These are phyloP conservation scores for Stenodema calcarata DNA, from an alignment of 2,888 invertebrate genomes.

Conservation along the genomic window DNA sequence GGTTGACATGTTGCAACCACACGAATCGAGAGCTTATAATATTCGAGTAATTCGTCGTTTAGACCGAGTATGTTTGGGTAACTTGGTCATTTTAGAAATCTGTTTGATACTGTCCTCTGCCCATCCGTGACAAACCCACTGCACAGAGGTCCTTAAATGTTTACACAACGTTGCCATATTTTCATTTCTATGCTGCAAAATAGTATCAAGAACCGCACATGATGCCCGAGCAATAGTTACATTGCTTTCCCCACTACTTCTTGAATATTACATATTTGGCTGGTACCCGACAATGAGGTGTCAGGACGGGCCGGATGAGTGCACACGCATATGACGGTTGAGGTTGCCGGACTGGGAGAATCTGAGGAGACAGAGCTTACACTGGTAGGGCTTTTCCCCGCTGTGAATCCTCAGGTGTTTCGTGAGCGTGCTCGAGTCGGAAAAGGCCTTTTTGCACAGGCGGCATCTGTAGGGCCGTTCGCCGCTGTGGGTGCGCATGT, in stretches of 20 bases:
- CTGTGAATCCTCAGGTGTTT: conserved; percentile 92
- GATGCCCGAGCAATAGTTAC: no score
- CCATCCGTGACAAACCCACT: no score
- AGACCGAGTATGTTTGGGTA: no score
- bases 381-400: conserved; percentile 97
- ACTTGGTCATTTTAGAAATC: no score
- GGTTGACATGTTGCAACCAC: no score
- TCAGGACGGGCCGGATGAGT: conserved; percentile 71
- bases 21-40: no score
- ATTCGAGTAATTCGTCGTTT: no score
- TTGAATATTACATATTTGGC: neutral
- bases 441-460: conserved; percentile 97
- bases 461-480: conserved; percentile 93
- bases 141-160: no score
- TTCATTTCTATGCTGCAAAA: no score
- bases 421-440: conserved; percentile 96
- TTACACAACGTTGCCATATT: no score
- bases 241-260: neutral
- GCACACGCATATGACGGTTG: conserved; percentile 98
- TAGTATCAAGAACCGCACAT: no score
- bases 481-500: conserved; percentile 99
- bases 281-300: conserved; percentile 51
- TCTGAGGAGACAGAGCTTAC: conserved; percentile 86
- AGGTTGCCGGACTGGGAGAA: conserved; percentile 99
- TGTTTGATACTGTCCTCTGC: no score